phyloP scores from a whole-genome alignment of 2,797 vertebrate genomes.

The Smutsia gigantea region DNA sequence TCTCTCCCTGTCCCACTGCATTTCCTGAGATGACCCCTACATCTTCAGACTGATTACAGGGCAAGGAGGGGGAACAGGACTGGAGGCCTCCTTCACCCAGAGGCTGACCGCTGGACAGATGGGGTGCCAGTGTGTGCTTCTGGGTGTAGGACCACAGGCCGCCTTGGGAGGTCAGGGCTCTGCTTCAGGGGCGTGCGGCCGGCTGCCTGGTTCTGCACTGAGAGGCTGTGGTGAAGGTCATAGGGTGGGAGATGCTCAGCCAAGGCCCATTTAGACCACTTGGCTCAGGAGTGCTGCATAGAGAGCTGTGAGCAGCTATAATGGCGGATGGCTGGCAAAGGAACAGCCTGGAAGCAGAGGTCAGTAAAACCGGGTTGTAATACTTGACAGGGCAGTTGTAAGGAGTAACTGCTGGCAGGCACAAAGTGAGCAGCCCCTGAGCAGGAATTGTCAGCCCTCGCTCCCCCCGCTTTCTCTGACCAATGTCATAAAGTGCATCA shows the following conservation, averaged over 20 bases:
- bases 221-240: not conserved
- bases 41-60: not conserved
- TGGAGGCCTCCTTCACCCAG: not conserved
- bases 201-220: not conserved
- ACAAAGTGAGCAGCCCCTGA: too few relatives aligned
- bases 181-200: not conserved
- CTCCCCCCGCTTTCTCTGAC: not conserved
- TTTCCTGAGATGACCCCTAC: not conserved
- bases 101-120: too few relatives aligned
- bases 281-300: not conserved
- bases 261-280: not conserved
- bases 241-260: not conserved
- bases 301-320: not conserved
- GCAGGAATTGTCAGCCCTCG: too few relatives aligned
- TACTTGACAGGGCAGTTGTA: not conserved
- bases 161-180: not conserved
- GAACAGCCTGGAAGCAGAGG: not conserved
- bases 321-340: not conserved
- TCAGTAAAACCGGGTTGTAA: not conserved
- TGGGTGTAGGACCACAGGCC: not conserved
- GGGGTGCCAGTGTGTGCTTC: not conserved
- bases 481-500: fast-evolving
- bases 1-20: not conserved
- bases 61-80: not conserved
- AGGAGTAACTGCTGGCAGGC: not conserved